Percentiles rank a stretch among this genome's conserved stretches.
These are phyloP conservation scores for Loris lydekkerianus DNA, from an alignment of 2,797 vertebrate genomes.

Conservation along the genomic window DNA sequence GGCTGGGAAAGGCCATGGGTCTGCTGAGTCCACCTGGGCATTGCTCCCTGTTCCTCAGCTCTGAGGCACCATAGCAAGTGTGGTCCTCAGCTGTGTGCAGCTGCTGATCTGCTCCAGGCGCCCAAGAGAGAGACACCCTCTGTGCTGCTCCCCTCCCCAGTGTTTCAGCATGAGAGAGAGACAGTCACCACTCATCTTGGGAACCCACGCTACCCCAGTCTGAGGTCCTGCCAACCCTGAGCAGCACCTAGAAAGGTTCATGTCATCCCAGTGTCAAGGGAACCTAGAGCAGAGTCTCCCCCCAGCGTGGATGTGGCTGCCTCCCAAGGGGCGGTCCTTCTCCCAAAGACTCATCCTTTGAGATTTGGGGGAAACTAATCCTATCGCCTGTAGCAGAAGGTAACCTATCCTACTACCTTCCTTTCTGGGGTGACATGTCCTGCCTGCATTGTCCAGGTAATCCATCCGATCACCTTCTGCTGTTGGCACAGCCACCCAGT, in stretches of 20 bases:
- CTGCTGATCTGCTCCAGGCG: not conserved
- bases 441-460: not conserved
- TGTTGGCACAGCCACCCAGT: not conserved
- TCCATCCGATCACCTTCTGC: not conserved
- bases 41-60: accelerated
- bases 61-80: accelerated
- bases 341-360: not conserved
- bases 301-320: no score
- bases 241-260: accelerated
- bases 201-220: accelerated
- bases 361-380: no score
- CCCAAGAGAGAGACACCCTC: accelerated
- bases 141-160: accelerated
- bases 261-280: not conserved
- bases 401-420: not conserved
- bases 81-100: not conserved
- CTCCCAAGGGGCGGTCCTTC: accelerated
- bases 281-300: not conserved
- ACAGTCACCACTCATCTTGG: not conserved
- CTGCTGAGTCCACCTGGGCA: not conserved
- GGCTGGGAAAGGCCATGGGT: accelerated
- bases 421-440: not conserved
- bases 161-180: not conserved
- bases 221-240: not conserved
- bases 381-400: not conserved